Conservation (phyloP, 2,113 vertebrate species). For the Nettapus auritus region DNA sequence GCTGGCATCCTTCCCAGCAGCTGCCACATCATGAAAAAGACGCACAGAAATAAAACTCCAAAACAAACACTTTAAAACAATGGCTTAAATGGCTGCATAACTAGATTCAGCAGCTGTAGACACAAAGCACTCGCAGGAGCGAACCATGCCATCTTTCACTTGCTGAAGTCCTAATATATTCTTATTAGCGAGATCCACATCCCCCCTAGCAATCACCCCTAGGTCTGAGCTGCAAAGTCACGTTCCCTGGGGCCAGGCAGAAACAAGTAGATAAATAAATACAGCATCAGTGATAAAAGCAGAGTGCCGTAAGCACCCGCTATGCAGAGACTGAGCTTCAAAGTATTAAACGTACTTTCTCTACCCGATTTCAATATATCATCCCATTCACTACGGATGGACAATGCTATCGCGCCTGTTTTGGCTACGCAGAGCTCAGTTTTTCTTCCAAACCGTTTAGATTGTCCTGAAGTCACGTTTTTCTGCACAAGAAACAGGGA, state of each 20-base stretch:
- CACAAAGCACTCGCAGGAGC: background rate
- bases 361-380: background rate
- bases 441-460: background rate
- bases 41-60: conserved; percentile 69
- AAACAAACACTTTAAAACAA: conserved; percentile 80
- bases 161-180: background rate
- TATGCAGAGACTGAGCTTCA: background rate
- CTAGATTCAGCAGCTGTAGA: conserved; percentile 41
- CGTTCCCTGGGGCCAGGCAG: background rate
- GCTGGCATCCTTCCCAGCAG: conserved; percentile 78
- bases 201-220: conserved; percentile 63
- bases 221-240: conserved; percentile 1
- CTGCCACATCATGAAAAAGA: conserved; percentile 79
- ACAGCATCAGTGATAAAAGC: conserved; percentile 15
- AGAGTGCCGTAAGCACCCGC: background rate
- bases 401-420: conserved; percentile 12
- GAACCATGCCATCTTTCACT: background rate
- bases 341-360: background rate
- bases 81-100: conserved; percentile 38
- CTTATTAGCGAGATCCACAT: background rate
- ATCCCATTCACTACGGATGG: background rate
- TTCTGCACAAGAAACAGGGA: background rate
- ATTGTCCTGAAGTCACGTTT: background rate
- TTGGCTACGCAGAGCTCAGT: background rate
- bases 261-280: background rate